Evolutionary conservation across 2,113 vertebrate species (phyloP).

Genomic region (Diphyllodes magnificus): DNA sequence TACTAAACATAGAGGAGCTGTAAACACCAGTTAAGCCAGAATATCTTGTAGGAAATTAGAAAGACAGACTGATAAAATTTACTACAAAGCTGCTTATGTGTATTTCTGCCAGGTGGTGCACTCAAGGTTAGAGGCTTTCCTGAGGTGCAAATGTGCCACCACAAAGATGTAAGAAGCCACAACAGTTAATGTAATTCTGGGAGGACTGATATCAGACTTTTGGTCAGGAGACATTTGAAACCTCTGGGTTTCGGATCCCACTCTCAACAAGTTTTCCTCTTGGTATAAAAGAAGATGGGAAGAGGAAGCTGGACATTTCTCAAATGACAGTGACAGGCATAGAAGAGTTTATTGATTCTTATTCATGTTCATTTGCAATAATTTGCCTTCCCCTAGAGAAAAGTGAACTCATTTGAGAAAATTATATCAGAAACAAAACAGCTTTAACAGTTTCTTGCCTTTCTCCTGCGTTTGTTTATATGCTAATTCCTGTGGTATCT

Average conservation of each 20-base stretch:
- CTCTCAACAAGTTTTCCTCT: neutral
- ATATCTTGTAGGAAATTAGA: neutral
- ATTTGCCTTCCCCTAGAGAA: neutral
- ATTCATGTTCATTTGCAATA: neutral
- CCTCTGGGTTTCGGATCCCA: neutral
- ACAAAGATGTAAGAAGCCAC: neutral
- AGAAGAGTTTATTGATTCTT: neutral
- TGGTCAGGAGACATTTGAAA: neutral
- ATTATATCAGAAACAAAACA: neutral
- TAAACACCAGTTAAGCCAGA: neutral
- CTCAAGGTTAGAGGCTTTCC: neutral
- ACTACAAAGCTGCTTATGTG: neutral
- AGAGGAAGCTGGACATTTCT: neutral
- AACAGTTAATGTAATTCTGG: neutral
- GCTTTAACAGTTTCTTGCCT: neutral
- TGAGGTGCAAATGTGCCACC: neutral
- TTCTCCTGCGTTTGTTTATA: neutral
- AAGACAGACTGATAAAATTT: neutral
- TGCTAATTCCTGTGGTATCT: neutral
- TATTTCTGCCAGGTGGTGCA: fast-evolving
- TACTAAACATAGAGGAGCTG: neutral
- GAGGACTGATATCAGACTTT: neutral
- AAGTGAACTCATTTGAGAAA: neutral
- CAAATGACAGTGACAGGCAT: neutral
- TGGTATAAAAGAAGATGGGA: neutral